phyloP scores from a whole-genome alignment of 2,888 invertebrate species.

The Pandemis cinnamomeana region DNA sequence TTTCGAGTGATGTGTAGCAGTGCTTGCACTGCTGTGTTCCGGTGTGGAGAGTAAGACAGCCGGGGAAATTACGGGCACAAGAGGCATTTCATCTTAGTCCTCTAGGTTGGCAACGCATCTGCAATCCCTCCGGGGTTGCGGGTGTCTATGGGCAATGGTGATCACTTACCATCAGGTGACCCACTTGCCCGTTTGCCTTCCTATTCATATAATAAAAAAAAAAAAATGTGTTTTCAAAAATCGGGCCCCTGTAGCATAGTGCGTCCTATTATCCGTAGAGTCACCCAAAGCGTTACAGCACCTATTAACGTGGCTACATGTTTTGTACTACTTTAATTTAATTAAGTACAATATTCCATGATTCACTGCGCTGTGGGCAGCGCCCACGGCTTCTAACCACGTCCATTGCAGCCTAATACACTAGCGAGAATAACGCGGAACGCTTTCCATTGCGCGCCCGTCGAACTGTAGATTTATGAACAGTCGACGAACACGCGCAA shows the following conservation, averaged over 20 bases:
- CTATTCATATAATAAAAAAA: no score
- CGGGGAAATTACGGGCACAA: no score
- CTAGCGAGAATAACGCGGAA: not conserved
- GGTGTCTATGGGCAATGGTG: no score
- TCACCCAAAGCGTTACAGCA: not conserved
- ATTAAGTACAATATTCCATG: constrained; percentile 42
- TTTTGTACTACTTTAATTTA: constrained; percentile 36
- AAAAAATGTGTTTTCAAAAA: no score
- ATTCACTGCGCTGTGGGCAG: constrained; percentile 51
- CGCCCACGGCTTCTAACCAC: constrained; percentile 51
- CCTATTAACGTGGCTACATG: not conserved
- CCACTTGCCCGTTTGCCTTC: no score
- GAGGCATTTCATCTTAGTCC: no score
- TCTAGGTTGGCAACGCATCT: no score
- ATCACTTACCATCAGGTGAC: no score
- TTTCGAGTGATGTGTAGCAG: no score
- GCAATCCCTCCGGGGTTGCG: no score
- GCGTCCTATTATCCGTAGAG: not conserved
- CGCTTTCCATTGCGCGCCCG: not conserved
- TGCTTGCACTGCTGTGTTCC: no score
- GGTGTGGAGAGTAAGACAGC: no score
- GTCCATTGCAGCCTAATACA: constrained; percentile 12
- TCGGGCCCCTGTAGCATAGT: not conserved
- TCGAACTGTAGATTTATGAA: not conserved
- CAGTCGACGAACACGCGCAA: not conserved